A percentile compares a stretch with the other conserved stretches of the same genome.
Evolutionary conservation across 2,797 vertebrate species (phyloP).

Genomic region (Danio kyathit): DNA sequence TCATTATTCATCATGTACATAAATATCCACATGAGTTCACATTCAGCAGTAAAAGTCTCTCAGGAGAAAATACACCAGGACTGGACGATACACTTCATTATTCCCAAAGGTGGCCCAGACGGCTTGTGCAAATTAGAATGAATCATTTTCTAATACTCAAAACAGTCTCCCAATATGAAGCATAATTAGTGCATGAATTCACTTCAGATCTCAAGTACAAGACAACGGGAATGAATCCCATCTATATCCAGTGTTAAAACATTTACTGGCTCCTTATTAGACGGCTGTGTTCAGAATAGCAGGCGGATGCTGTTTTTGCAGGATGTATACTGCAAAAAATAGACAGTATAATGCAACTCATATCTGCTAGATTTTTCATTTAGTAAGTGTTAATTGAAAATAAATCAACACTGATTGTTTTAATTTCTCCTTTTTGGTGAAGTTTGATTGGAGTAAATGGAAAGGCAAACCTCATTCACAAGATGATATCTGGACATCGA

Average conservation of each 20-base stretch:
- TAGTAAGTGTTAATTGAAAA: not conserved
- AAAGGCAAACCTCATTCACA: too few relatives aligned
- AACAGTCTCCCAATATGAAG: constrained; percentile 4
- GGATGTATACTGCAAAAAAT: not conserved
- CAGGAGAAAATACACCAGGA: not conserved
- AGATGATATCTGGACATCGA: too few relatives aligned
- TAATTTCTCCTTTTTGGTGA: not conserved
- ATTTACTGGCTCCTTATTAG: not conserved
- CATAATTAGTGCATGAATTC: not conserved
- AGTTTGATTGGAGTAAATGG: not conserved
- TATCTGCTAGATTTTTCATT: not conserved
- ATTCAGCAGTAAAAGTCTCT: not conserved
- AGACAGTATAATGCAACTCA: not conserved
- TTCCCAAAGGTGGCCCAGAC: constrained; percentile 1
- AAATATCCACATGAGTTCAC: not conserved
- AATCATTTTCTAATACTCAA: not conserved
- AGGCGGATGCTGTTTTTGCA: not conserved
- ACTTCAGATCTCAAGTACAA: not conserved
- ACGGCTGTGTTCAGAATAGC: constrained; percentile 16
- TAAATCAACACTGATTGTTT: not conserved
- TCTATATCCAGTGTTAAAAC: not conserved
- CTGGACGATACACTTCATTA: not conserved
- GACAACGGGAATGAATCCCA: not conserved
- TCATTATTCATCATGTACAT: not conserved
- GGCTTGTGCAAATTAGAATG: constrained; percentile 28